Conservation (phyloP, 2,113 vertebrate genomes). For the Sus scrofa region DNA sequence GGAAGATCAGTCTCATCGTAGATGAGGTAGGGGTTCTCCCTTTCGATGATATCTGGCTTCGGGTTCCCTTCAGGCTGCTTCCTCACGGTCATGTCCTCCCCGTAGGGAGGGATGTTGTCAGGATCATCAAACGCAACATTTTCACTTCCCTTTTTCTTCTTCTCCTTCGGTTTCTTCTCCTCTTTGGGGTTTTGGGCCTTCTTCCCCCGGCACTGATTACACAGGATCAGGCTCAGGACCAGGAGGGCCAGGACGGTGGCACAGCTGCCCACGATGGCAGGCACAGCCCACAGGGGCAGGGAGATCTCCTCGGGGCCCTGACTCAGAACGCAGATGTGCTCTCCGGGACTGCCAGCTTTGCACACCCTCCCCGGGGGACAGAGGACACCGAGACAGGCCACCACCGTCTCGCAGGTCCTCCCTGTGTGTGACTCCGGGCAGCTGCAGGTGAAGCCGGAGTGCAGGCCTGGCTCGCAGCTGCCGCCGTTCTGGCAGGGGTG, state of each 20-base stretch:
- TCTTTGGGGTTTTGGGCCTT: constrained; percentile 91
- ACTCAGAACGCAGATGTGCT: constrained; percentile 89
- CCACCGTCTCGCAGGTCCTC: constrained; percentile 91
- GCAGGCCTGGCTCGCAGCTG: constrained; percentile 92
- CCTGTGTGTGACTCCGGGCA: constrained; percentile 94
- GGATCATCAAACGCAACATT: constrained; percentile 98
- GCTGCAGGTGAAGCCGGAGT: constrained; percentile 91
- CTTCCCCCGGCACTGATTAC: constrained; percentile 94
- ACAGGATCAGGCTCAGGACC: constrained; percentile 96
- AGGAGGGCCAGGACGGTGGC: constrained; percentile 94
- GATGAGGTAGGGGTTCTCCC: constrained; percentile 98
- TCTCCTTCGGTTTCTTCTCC: constrained; percentile 96
- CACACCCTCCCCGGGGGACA: constrained; percentile 93
- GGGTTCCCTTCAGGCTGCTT: constrained; percentile 99
- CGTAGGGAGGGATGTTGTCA: constrained; percentile 96
- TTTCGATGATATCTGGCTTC: constrained; percentile 97
- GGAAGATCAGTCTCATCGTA: constrained; percentile 97
- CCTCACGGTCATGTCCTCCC: constrained; percentile 96
- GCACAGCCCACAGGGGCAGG: constrained; percentile 97
- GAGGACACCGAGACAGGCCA: constrained; percentile 93
- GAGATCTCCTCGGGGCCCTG: constrained; percentile 87
- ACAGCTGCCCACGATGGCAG: constrained; percentile 96
- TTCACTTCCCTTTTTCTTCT: constrained; percentile 99
- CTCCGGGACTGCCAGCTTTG: constrained; percentile 85
- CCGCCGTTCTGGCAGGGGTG: constrained; percentile 95